Percentiles rank a stretch among this genome's conserved stretches.
Evolutionary conservation across 2,888 invertebrate species (phyloP).

Genomic region (Scaptodrosophila latifasciaeformis): DNA sequence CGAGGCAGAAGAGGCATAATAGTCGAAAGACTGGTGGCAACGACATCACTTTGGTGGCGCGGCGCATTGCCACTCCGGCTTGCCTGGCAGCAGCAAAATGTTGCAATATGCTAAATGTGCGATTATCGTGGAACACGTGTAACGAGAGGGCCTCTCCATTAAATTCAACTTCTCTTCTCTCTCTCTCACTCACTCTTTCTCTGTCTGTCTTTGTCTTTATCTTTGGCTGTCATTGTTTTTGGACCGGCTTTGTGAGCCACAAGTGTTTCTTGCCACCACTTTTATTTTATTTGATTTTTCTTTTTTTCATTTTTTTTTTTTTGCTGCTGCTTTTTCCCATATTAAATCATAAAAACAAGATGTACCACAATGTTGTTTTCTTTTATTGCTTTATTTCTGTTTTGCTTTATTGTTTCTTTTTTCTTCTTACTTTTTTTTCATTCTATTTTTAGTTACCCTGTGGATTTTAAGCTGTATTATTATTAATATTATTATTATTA

Average conservation of each 20-base stretch:
- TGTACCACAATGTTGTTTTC: constrained; percentile 22
- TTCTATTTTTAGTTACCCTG: constrained; percentile 1
- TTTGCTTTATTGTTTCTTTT: constrained; percentile 16
- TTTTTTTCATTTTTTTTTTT: constrained; percentile 17
- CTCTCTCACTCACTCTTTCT: neutral
- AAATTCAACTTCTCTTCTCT: neutral
- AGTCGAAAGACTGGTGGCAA: constrained; percentile 30
- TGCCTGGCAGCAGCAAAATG: constrained; percentile 15
- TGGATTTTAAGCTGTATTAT: constrained; percentile 22
- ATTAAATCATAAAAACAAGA: constrained; percentile 62
- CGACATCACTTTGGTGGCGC: constrained; percentile 19
- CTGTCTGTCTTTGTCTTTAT: neutral
- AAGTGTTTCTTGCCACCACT: constrained; percentile 25
- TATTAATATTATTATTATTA: too few species aligned
- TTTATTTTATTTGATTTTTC: constrained; percentile 18
- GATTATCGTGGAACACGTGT: constrained; percentile 49
- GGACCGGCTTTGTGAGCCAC: neutral
- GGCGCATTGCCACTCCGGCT: too few species aligned
- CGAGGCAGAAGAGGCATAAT: too few species aligned
- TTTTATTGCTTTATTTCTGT: neutral
- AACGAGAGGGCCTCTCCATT: neutral
- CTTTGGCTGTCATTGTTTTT: too few species aligned
- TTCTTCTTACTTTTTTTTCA: constrained; percentile 8
- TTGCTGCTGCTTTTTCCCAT: constrained; percentile 51
- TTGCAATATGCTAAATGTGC: constrained; percentile 47